These are phyloP conservation scores for Teleogryllus occipitalis DNA, from an alignment of 1,140 invertebrate species.

Conservation along the genomic window DNA sequence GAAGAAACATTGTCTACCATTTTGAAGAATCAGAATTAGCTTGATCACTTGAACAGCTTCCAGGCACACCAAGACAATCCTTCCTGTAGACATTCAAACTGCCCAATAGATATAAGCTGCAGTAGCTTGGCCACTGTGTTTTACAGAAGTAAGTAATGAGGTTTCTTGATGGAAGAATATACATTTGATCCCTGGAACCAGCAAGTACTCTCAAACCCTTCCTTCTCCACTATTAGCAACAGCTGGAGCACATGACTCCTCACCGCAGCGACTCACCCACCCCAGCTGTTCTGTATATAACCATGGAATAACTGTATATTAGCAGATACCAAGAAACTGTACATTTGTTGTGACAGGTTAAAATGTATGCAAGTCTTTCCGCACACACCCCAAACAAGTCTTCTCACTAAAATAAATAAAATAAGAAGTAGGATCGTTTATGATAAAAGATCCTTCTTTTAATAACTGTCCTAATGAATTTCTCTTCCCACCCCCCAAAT, in stretches of 20 bases:
- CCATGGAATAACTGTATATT: background rate
- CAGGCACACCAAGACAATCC: background rate
- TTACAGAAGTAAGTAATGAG: background rate
- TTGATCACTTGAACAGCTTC: background rate
- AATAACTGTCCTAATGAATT: background rate
- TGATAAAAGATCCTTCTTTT: background rate
- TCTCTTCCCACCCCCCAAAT: no score
- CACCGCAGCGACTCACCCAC: no score
- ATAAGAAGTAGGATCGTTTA: background rate
- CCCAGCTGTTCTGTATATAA: background rate
- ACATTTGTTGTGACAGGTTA: background rate
- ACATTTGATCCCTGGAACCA: background rate
- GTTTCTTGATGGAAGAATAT: slow-evolving; percentile 1
- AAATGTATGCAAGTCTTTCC: background rate
- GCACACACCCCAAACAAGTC: background rate
- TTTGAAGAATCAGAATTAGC: background rate
- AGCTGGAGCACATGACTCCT: background rate
- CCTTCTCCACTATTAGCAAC: background rate
- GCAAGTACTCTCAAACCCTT: background rate
- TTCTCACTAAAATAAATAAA: background rate
- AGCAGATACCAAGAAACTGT: background rate
- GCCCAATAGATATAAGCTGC: background rate
- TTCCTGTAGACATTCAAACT: background rate
- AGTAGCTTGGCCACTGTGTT: background rate
- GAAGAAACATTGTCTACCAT: background rate